Base-by-base conservation (phyloP, 2,888 invertebrate genomes). In the Willowsia nigromaculata region DNA sequence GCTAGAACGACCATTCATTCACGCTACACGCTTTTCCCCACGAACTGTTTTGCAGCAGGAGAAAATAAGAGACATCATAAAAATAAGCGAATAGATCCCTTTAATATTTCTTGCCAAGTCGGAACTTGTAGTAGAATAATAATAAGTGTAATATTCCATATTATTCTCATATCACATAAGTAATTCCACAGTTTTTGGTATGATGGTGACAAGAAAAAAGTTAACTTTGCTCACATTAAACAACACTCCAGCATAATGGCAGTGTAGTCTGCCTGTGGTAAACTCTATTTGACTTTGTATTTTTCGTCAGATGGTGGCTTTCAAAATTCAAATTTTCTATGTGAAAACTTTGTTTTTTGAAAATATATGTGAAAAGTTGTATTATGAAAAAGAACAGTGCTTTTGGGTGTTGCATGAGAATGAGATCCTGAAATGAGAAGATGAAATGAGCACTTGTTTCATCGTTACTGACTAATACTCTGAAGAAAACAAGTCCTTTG, bases 251-350 rank as follows among this genome's bases (percentile, higher is more conserved):
- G 18, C 78, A 53, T 25, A 56, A 22, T 18, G 33, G 40, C 18
- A 43, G 18, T 33, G 37, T 22, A 68, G 65, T 30, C 13, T 30
- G 15, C 1, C 15, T 18, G 25, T 25, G 59, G 5, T 62, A 62
- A 62, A 18, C 25, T 47, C 68, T 15, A 40, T 68, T 86, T 80
- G 86, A 81, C 86, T 86, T 86, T 86, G 15, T 47, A 37, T 37
- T 62, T 68, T 78, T 59, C 65, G 78, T 87, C 87, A 87, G 87
- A 87, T 87, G 87, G 81, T 87, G 37, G 56, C 87, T 87, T 89
- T 89, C 84, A 85, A 89, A 89, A 89, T 89, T 89, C 89, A 89
- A 89, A 89, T 89, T 85, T 88, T 85, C 68, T 80, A 84, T 80
- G 84, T 56, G 80, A 50, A 89, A 89, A 89, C 84, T 89, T 89